Evolutionary conservation across 2,797 vertebrate species (phyloP), one percentile per base, ranked within the genome.

Genomic region (Arctocebus calabarensis): DNA sequence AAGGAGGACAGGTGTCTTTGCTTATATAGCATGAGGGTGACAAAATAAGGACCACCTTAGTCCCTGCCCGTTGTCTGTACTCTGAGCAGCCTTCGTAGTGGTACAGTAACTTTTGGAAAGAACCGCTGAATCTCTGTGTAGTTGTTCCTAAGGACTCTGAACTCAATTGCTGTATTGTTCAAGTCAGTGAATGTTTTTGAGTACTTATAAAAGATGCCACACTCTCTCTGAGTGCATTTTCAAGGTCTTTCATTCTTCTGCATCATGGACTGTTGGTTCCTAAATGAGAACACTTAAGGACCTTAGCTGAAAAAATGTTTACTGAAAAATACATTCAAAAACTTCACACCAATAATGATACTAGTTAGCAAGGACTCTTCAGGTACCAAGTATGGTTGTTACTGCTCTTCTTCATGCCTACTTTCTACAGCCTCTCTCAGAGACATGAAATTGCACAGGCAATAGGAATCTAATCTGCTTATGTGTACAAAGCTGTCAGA

Each of bases 171-270:
- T 92, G 8, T 37, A 22, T 27, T 84, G 86, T 4, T 1, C 1
- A 37, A 81, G 27, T 78, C 79, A 62, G 48, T 84, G 93, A 90
- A 86, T 45, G 81, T 3, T 79, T 92, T 78, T 40, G 17, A 94
- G 48, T 3, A 73, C 32, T 48, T 84, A 23, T 27, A n/a, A 23
- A 37, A 79, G 43, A 78, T 45, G 13, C 61, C 43, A 19, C 22
- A 27, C 52, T 94, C 23, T 95, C 62, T 95, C 48, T 48, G 48
- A 86, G 61, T 59, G n/a, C 34, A 66, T 90, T 94, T 77, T 37
- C 79, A 94, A 94, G 32, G 25, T 0, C 20, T 73, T 92, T 77
- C 62, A 81, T 88, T 94, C 27, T 59, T 59, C 32, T 95, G n/a
- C n/a, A 91, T 77, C 17, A 23, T 22, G 43, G 27, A 27, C 32